Base-by-base conservation (phyloP, 2,797 vertebrate species). In the Chiroxiphia lanceolata region DNA sequence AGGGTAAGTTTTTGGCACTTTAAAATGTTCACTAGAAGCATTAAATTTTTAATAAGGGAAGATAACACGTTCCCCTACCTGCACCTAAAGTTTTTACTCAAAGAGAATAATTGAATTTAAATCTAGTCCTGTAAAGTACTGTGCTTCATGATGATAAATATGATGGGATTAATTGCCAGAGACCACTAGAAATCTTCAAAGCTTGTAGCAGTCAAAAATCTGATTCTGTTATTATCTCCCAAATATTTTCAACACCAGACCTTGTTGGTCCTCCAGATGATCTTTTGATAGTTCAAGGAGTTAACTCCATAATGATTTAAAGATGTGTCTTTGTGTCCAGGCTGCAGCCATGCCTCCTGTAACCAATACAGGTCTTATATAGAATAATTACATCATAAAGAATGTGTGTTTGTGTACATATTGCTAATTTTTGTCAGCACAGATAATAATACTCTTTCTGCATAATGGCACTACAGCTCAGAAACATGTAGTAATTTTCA, bases 181-280 rank as follows among this genome's bases (percentile, higher is more conserved):
- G 57, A 69, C n/a, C 26, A 65, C 59, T 69, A 72, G 89, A 92
- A 94, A 47, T 38, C 44, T 88, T 96, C 40, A 91, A 94, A 94
- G 10, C 15, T 63, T 67, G 34, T 22, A 87, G 63, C 10, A 85
- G 40, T 72, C 65, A 80, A 40, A 86, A 87, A 89, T 69, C 6
- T 72, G 22, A 87, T n/a, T 60, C 23, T 50, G 12, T 59, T 87
- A 74, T n/a, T 5, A 47, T 50, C 3, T 82, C 63, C 36, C 42
- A 93, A 63, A 71, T 71, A 31, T 79, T 93, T 94, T 80, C 23
- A 77, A 60, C 10, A 71, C 15, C 26, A 72, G 20, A 72, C 33
- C 16, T 83, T 85, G 13, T 57, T 91, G 79, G 67, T 89, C 40
- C 40, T 94, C 27, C 63, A 94, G 83, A 93, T 61, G 40, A 78